These are phyloP conservation scores for Lasioglossum leucozonium DNA, from an alignment of 2,888 invertebrate genomes.

Conservation along the genomic window DNA sequence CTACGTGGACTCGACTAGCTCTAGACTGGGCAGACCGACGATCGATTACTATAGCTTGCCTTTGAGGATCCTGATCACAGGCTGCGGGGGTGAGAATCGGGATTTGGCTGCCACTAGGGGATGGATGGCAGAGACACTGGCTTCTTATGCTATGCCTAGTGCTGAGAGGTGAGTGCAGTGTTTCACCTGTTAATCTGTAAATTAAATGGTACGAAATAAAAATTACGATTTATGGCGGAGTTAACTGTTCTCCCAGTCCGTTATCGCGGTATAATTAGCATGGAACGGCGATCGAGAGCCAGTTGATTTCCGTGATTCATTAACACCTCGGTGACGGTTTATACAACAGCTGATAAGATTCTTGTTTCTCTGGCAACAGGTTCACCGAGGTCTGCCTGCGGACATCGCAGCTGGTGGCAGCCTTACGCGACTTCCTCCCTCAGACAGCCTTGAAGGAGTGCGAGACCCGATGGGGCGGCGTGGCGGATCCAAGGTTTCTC, in stretches of 20 bases:
- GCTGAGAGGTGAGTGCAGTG: constrained; percentile 87
- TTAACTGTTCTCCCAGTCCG: background rate
- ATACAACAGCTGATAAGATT: background rate
- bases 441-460: constrained; percentile 90
- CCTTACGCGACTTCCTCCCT: constrained; percentile 91
- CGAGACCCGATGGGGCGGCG: constrained; percentile 91
- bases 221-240: no score
- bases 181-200: no score
- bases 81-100: constrained; percentile 89
- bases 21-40: constrained; percentile 88
- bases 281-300: background rate
- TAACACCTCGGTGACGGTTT: background rate
- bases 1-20: constrained; percentile 94
- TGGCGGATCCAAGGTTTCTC: constrained; percentile 91
- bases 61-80: constrained; percentile 90
- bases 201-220: no score
- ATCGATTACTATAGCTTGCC: constrained; percentile 94
- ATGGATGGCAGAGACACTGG: constrained; percentile 94
- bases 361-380: constrained; percentile 84
- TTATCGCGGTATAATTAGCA: constrained; percentile 22
- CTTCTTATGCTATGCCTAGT: constrained; percentile 94
- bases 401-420: constrained; percentile 92
- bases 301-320: background rate
- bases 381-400: constrained; percentile 93
- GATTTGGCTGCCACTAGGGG: constrained; percentile 90